Evolutionary conservation across 2,888 invertebrate genomes (phyloP).

Genomic region (Parnassius orleans): DNA sequence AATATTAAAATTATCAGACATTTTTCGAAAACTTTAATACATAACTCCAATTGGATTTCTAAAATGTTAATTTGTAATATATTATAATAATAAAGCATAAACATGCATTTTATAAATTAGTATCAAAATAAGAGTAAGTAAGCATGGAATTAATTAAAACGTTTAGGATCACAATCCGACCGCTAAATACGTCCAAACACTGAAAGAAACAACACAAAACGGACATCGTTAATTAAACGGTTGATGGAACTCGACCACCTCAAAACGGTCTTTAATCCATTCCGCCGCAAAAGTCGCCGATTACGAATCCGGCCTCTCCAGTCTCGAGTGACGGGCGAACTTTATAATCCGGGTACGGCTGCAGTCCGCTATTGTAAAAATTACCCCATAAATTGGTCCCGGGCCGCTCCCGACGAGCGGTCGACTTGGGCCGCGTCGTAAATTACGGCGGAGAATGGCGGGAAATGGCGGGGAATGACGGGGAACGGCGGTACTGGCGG

Average conservation of each 20-base stretch:
- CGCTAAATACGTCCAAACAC: conserved; percentile 10
- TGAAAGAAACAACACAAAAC: conserved; percentile 5
- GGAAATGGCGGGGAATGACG: conserved; percentile 27
- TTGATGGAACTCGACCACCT: conserved; percentile 20
- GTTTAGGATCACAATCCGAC: background rate
- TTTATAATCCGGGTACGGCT: conserved; percentile 50
- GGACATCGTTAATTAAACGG: conserved; percentile 24
- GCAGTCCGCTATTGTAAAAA: conserved; percentile 60
- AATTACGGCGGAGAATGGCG: conserved; percentile 37
- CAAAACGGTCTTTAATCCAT: conserved; percentile 13
- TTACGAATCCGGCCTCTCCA: conserved; percentile 20
- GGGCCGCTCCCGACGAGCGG: conserved; percentile 53
- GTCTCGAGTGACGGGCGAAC: conserved; percentile 28
- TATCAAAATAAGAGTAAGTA: too few species aligned
- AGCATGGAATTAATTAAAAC: conserved; percentile 9
- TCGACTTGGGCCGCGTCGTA: conserved; percentile 35
- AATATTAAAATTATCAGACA: too few species aligned
- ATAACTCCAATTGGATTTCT: too few species aligned
- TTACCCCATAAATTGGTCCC: conserved; percentile 69
- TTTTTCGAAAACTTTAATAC: too few species aligned
- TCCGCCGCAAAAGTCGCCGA: conserved; percentile 24
- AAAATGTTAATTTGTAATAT: too few species aligned
- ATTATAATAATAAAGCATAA: too few species aligned
- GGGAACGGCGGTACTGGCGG: conserved; percentile 47
- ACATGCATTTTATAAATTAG: too few species aligned